Conservation (phyloP, 1,140 invertebrate species). For the Camponotus floridanus region DNA sequence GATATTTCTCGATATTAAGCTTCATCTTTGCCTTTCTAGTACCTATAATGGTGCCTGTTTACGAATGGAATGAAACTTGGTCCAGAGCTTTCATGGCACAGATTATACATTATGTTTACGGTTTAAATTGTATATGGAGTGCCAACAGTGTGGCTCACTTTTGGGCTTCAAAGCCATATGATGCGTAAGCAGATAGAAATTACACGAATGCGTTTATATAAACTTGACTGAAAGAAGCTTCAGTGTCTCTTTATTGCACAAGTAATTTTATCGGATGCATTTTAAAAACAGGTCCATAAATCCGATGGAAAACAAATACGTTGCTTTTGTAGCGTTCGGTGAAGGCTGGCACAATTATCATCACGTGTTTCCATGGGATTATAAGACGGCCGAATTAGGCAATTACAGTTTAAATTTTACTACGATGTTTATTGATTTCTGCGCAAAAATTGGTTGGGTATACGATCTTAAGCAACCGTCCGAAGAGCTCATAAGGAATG, state of each 20-base stretch:
- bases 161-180: constrained; percentile 91
- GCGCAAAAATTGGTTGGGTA: constrained; percentile 91
- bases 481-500: constrained; percentile 86
- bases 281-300: constrained; percentile 87
- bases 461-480: constrained; percentile 91
- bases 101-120: constrained; percentile 88
- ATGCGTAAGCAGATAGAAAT: constrained; percentile 86
- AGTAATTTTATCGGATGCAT: background rate
- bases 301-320: constrained; percentile 86
- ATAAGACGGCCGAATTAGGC: constrained; percentile 90
- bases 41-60: constrained; percentile 91
- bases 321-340: constrained; percentile 79
- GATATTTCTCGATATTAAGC: constrained; percentile 91
- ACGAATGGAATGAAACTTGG: constrained; percentile 88
- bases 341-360: constrained; percentile 95
- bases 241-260: background rate
- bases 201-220: background rate
- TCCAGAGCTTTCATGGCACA: constrained; percentile 87
- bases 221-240: background rate
- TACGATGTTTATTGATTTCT: constrained; percentile 89
- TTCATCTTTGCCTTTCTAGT: constrained; percentile 91
- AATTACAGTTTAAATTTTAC: constrained; percentile 87
- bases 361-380: constrained; percentile 94
- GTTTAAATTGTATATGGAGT: constrained; percentile 91
- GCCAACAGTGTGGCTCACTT: constrained; percentile 93